Evolutionary conservation across 2,797 vertebrate genomes (phyloP).

Genomic region (Notamacropus eugenii): DNA sequence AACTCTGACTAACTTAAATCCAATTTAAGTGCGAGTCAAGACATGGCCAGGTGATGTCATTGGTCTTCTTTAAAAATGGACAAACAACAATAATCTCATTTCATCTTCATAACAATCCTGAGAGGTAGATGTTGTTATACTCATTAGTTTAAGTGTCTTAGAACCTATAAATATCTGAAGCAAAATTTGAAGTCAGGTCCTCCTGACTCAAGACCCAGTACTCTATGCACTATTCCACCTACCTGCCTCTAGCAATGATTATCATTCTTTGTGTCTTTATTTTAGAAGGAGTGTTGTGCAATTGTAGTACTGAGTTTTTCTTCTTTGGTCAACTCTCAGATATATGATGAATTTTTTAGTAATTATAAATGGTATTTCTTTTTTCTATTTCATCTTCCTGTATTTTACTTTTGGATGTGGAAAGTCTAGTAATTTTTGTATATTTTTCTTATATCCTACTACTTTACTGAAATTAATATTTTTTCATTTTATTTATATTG

Average conservation of each 20-base stretch:
- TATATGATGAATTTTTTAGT: no score
- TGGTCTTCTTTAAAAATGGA: background rate
- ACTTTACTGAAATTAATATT: no score
- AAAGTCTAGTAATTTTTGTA: no score
- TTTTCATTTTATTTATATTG: no score
- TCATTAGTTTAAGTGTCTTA: background rate
- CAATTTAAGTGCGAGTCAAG: background rate
- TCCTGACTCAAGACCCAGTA: background rate
- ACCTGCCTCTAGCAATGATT: background rate
- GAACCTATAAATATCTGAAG: background rate
- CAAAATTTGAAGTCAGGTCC: background rate
- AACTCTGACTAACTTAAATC: background rate
- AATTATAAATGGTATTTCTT: no score
- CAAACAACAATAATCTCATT: background rate
- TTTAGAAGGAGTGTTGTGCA: background rate
- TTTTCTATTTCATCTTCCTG: no score
- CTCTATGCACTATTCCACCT: background rate
- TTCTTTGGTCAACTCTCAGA: no score
- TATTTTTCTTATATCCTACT: no score
- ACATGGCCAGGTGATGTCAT: background rate
- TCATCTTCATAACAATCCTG: background rate
- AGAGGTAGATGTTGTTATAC: background rate
- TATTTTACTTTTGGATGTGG: no score
- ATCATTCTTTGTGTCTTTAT: background rate
- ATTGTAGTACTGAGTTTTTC: no score